Evolutionary conservation across 2,113 vertebrate species (phyloP).

Genomic region (Sarotherodon lohbergeri): DNA sequence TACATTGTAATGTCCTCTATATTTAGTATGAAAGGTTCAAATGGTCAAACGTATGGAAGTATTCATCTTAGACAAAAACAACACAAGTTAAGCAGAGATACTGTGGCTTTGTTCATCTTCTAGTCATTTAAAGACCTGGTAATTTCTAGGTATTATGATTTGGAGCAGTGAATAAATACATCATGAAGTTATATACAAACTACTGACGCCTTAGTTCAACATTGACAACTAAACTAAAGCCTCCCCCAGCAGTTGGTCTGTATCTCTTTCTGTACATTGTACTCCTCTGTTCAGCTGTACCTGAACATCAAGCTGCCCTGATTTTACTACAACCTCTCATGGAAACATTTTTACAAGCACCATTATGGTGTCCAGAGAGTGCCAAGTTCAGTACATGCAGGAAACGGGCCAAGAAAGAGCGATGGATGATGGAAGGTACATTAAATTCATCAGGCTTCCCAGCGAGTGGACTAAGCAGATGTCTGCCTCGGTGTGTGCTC

Average conservation of each 20-base stretch:
- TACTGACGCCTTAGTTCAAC: not conserved
- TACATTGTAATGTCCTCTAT: not conserved
- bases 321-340: constrained; percentile 4
- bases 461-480: not conserved
- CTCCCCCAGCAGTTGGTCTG: not conserved
- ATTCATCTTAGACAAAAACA: not conserved
- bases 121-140: not conserved
- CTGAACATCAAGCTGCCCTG: not conserved
- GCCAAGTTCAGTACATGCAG: constrained; percentile 18
- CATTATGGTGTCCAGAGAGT: not conserved
- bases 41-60: not conserved
- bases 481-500: not conserved
- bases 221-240: not conserved
- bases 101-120: not conserved
- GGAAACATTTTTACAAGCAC: constrained; percentile 32
- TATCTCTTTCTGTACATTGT: not conserved
- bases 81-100: not conserved
- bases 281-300: not conserved
- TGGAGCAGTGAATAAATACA: not conserved
- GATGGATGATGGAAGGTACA: not conserved
- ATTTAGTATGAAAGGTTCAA: not conserved
- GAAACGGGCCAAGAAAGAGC: not conserved
- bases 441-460: not conserved
- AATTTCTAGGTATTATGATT: not conserved
- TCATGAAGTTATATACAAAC: not conserved